Percentiles rank a stretch among this genome's conserved stretches.
Conservation (phyloP, 2,113 vertebrate species). For the Diadophis punctatus region DNA sequence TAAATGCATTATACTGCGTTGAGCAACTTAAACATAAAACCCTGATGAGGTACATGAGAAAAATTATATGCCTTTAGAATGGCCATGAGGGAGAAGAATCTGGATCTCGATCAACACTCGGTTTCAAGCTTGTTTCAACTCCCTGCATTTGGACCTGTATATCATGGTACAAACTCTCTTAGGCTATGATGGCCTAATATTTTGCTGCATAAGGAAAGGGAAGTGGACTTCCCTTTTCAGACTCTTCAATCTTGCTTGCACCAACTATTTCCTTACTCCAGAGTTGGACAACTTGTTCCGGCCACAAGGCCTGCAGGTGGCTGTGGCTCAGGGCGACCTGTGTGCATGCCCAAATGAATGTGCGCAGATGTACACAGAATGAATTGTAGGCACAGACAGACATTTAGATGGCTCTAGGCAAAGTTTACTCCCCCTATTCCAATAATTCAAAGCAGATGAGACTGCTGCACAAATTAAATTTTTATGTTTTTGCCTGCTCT, state of each 20-base stretch:
- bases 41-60: neutral
- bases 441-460: neutral
- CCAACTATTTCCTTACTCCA: neutral
- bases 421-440: neutral
- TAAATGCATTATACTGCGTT: neutral
- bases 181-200: neutral
- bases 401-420: neutral
- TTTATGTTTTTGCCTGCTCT: neutral
- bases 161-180: neutral
- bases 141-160: neutral
- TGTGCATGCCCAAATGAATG: neutral
- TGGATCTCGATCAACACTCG: neutral
- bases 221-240: neutral
- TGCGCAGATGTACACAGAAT: neutral
- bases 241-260: neutral
- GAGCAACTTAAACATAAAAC: neutral
- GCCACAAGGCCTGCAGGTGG: neutral
- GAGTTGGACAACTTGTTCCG: neutral
- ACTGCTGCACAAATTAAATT: neutral
- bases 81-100: neutral
- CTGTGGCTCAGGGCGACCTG: neutral
- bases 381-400: neutral
- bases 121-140: neutral
- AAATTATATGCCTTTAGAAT: neutral
- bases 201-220: neutral